Evolutionary conservation across 2,888 invertebrate species (phyloP).

Genomic region (Limenitis camilla): DNA sequence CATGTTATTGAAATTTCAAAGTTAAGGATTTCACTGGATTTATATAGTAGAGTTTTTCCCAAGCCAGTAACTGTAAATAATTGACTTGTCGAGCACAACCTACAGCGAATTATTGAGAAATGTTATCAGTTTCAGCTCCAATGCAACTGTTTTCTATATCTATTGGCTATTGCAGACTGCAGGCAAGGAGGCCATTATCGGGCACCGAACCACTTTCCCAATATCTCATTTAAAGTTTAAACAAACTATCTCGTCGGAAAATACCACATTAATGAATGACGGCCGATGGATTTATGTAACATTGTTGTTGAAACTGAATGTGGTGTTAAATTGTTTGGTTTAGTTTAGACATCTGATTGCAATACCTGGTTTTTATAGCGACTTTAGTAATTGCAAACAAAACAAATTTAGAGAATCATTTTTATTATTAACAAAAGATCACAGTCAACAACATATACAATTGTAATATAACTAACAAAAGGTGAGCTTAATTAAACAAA

Average conservation of each 20-base stretch:
- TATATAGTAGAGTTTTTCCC: conserved; percentile 6
- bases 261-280: conserved; percentile 56
- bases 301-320: conserved; percentile 67
- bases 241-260: conserved; percentile 63
- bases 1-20: conserved; percentile 7
- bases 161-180: conserved; percentile 65
- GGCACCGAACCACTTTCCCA: conserved; percentile 68
- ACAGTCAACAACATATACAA: conserved; percentile 48
- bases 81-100: conserved; percentile 8
- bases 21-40: conserved; percentile 11
- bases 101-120: conserved; percentile 43
- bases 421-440: conserved; percentile 49
- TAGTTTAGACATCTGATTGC: background rate
- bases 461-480: conserved; percentile 39
- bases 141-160: conserved; percentile 57
- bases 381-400: background rate
- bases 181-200: conserved; percentile 64
- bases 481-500: conserved; percentile 40
- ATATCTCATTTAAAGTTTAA: conserved; percentile 37
- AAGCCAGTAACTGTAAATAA: conserved; percentile 4
- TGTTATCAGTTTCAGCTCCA: conserved; percentile 50
- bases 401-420: conserved; percentile 21
- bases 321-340: conserved; percentile 35
- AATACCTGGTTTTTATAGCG: background rate
- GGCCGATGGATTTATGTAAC: conserved; percentile 66